Base-by-base conservation (phyloP, 2,888 invertebrate species). In the Agrochola lychnidis region DNA sequence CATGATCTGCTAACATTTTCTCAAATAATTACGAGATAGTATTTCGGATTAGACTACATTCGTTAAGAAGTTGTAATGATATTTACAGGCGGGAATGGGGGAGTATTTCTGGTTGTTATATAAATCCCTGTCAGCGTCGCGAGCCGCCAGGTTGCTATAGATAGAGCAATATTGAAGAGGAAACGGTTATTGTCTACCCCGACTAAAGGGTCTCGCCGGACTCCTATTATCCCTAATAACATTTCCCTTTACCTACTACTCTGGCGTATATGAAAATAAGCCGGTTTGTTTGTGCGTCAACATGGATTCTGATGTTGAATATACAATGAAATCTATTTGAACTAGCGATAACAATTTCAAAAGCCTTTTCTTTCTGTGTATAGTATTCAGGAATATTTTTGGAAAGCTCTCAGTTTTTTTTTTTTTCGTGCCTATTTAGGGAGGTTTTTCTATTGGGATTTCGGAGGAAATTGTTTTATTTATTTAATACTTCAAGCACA, bases 201-300 rank as follows among this genome's bases (percentile, higher is more conserved):
- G 86, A 79, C 88, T 88, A 90, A 89, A 89, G 88, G 91, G 88
- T 89, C 92, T 87, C 90, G 82, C 84, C 85, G 91, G 90, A 88
- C 90, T 89, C 89, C 87, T 91, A 90, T 92, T 91, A 91, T 90
- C 88, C 90, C 87, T 89, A 92, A 93, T 92, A 92, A 91, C 90
- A 88, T 91, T 90, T 90, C 84, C 90, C 88, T 90, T 87, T 89
- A 87, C 88, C 88, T 85, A 85, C 83, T 84, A 84, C 79, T 81
- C 81, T 78, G 67, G 69, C 82, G 70, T 88, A 86, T 89, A 88
- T 83, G 88, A 87, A 85, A 88, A 89, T 88, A 88, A 87, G 76
- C 87, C 76, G 75, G 81, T 89, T 87, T 88, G 80, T 84, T 86
- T 85, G 79, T 83, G 77, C 78, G 79, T 78, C 78, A 76, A 83